Base-by-base conservation (phyloP, 2,888 invertebrate genomes). In the Ichneumoninae sp. region DNA sequence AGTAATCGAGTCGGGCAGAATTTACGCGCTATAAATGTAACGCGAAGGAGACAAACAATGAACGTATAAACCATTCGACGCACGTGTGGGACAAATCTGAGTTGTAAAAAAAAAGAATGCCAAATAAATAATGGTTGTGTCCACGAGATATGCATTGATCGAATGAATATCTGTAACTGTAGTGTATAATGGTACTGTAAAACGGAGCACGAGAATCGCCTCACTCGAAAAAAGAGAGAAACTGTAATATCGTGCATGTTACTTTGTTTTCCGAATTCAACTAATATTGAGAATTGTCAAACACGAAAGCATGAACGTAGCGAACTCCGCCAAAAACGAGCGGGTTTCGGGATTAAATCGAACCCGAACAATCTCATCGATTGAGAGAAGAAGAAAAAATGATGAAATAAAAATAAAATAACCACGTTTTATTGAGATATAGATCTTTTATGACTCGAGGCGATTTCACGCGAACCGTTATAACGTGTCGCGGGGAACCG, bases 121-220 rank as follows among this genome's bases (percentile, higher is more conserved):
- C 85, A 85, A 85, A 85, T 85, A 57, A 85, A 85, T 82, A 76
- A 82, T 68, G 82, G 71, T 85, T 82, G 85, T 80, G 82, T 73
- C 71, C 76, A 79, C 69, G 77, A 66, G 74, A 60, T 74, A 71
- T 85, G 84, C 60, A 77, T 81, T 65, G 70, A 44, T 65, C 73
- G 73, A 79, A 82, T 79, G 75, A 85, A 76, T 82, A 76, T 79
- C 74, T 50, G 44, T 84, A 81, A 26, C 60, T 75, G 60, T 82
- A 81, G 73, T 78, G 40, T 66, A 47, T 16, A 68, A 68, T 16
- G n/a, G 54, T 60, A 74, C n/a, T 16, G 13, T 60, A 63, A 63
- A 63, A 26, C 44, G 47, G 40, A 68, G 66, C 10, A 22, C 57
- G 57, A 57, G 57, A 54, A 50, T 81, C 36, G 52, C 52, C 70